A percentile compares a stretch with the other conserved stretches of the same genome.
These are phyloP conservation scores for Poeciliopsis gracilis DNA, from an alignment of 2,797 vertebrate species.

Conservation along the genomic window DNA sequence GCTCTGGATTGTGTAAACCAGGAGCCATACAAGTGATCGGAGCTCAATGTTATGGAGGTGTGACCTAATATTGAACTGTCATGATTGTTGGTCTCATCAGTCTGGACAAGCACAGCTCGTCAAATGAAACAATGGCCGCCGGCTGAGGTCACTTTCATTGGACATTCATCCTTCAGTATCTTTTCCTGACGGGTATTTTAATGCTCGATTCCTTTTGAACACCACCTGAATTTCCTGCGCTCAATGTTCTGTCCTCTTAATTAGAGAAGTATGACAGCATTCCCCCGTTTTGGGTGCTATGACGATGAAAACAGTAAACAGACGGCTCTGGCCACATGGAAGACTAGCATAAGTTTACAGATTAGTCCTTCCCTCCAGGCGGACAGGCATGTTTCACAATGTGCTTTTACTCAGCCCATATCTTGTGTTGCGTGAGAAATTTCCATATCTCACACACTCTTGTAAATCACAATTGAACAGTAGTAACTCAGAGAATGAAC, in stretches of 20 bases:
- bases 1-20: neutral
- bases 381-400: conserved; percentile 79
- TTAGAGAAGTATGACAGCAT: conserved; percentile 53
- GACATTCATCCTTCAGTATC: neutral
- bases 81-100: neutral
- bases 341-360: conserved; percentile 71
- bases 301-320: conserved; percentile 64
- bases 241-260: conserved; percentile 32
- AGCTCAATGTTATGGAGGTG: neutral
- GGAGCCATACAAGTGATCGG: neutral
- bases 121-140: too few species aligned
- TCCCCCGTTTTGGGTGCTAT: conserved; percentile 45
- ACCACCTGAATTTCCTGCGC: conserved; percentile 13
- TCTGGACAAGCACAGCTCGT: neutral
- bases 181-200: neutral
- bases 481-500: conserved; percentile 91
- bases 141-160: neutral
- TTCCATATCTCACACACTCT: conserved; percentile 87
- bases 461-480: conserved; percentile 91
- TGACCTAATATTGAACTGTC: neutral
- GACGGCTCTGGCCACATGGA: conserved; percentile 64
- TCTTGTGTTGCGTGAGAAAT: conserved; percentile 89
- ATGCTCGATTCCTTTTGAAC: neutral
- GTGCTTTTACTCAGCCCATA: conserved; percentile 84
- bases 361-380: conserved; percentile 70